Evolutionary conservation across 2,888 invertebrate species (phyloP), one percentile per base, ranked within the genome.

Genomic region (Caenorhabditis sp.): DNA sequence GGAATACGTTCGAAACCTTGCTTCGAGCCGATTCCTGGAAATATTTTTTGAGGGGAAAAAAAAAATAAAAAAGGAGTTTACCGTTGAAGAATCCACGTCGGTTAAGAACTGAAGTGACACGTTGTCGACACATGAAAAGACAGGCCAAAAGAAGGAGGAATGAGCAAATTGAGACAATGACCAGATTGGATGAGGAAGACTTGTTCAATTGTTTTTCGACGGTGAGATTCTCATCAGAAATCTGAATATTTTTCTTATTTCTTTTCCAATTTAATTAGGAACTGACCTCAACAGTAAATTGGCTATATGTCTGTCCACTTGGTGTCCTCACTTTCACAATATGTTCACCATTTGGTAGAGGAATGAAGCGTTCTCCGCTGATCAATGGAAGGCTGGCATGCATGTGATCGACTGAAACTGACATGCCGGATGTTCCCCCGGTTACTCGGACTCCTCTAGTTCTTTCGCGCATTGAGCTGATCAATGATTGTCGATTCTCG

Each of bases 401-500:
- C 58, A 60, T 36, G 36, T 62, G 64, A 58, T 72, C 67, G 20
- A 72, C 63, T 0, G 72, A 72, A 23, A 72, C 64, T 27, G 52
- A 59, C 67, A 72, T 67, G 64, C 67, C 72, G 23, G 67, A 61
- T 17, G 53, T 12, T 50, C 64, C 75, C n/a, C 64, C 72, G 23
- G 59, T 59, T 12, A 76, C 69, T 57, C 70, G 59, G n/a, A 76
- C 71, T 5, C 74, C 74, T 14, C 67, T 25, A 17, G 36, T 54
- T 59, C 69, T 67, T 62, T 72, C 70, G 5, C 27, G 27, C 20
- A 74, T 43, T 7, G 67, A 66, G 20, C 21, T 62, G 23, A 63
- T 66, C 0, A 86, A 65, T n/a, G 85, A 67, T 17, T 60, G 53
- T 25, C 74, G 70, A 64, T 86, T 86, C 59, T 86, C 86, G 1